These are phyloP conservation scores for Balearica regulorum DNA, from an alignment of 2,797 vertebrate genomes.

Conservation along the genomic window DNA sequence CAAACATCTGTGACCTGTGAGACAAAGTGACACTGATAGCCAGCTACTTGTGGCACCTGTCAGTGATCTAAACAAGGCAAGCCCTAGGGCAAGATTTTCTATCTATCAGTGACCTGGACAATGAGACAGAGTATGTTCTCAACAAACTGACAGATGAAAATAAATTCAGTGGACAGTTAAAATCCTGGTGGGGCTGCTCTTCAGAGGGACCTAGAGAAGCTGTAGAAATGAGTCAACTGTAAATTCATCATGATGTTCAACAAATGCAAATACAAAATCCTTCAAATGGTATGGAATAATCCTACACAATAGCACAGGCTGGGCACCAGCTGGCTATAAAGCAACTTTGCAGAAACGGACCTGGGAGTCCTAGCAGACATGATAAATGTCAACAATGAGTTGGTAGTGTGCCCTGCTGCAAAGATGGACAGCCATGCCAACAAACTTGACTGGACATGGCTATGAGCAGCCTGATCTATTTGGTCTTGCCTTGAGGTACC, in stretches of 20 bases:
- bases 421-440: neutral
- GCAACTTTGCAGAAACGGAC: neutral
- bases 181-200: neutral
- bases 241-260: neutral
- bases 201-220: neutral
- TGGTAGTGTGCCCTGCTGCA: neutral
- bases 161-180: neutral
- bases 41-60: neutral
- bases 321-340: neutral
- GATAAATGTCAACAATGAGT: neutral
- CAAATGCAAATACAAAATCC: neutral
- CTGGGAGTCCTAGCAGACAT: neutral
- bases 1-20: neutral
- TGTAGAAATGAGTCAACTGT: neutral
- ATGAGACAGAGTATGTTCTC: neutral
- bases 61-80: neutral
- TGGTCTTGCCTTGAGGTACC: neutral
- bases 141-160: neutral
- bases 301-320: neutral
- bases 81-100: neutral
- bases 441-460: neutral
- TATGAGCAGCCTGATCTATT: neutral
- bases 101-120: neutral
- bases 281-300: neutral
- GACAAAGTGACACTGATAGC: neutral